phyloP scores from a whole-genome alignment of 2,888 invertebrate genomes.

The Folsomia manolachei region DNA sequence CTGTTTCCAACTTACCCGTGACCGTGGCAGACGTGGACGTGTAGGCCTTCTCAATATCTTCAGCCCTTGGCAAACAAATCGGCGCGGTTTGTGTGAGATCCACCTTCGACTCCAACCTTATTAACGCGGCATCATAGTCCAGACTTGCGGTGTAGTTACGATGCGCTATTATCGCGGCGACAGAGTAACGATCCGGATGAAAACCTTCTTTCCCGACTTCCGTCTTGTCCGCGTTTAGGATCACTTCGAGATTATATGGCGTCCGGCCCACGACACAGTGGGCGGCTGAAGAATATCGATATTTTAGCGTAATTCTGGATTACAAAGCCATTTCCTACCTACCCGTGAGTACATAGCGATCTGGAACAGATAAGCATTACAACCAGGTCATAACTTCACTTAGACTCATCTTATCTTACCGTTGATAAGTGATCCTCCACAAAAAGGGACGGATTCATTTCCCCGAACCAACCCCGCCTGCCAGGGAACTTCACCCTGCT shows the following conservation, averaged over 20 bases:
- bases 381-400: background rate
- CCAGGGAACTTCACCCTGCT: conserved; percentile 43
- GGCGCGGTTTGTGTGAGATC: conserved; percentile 48
- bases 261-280: conserved; percentile 45
- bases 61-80: conserved; percentile 51
- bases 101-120: conserved; percentile 52
- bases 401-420: background rate
- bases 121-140: conserved; percentile 55
- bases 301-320: background rate
- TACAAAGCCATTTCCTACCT: background rate
- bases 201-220: conserved; percentile 29
- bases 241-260: conserved; percentile 42
- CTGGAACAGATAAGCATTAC: background rate
- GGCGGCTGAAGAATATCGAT: conserved; percentile 39
- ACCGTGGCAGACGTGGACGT: conserved; percentile 52
- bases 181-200: conserved; percentile 34
- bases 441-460: conserved; percentile 48
- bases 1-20: conserved; percentile 35
- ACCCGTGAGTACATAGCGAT: conserved; percentile 22
- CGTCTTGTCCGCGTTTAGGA: conserved; percentile 42
- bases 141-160: conserved; percentile 51
- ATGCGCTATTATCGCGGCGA: conserved; percentile 51
- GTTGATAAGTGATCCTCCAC: conserved; percentile 55
- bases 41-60: conserved; percentile 41
- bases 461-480: conserved; percentile 44